Evolutionary conservation across 2,113 vertebrate genomes (phyloP).

Genomic region (Ibidorhyncha struthersii): DNA sequence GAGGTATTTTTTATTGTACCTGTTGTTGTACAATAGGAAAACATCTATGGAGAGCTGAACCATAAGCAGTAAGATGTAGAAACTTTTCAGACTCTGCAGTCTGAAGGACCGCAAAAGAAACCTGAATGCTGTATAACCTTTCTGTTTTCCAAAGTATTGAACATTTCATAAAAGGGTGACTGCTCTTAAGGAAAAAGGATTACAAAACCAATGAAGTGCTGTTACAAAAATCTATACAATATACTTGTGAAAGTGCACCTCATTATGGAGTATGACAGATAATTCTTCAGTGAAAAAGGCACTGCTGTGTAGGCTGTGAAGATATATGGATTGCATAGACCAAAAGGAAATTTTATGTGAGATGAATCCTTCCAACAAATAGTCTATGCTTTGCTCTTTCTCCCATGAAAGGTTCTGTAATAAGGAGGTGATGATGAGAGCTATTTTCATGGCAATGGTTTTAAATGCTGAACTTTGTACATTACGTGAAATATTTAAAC

Average conservation of each 20-base stretch:
- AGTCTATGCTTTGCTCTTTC: not conserved
- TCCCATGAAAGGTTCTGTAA: not conserved
- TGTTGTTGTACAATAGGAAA: not conserved
- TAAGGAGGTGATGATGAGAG: not conserved
- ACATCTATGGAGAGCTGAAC: not conserved
- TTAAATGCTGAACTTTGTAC: not conserved
- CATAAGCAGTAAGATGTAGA: not conserved
- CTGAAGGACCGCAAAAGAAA: not conserved
- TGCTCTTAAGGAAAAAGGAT: slow-evolving; percentile 25
- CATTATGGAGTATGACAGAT: slow-evolving; percentile 47
- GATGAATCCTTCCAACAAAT: slow-evolving; percentile 19
- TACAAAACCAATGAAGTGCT: slow-evolving; percentile 33
- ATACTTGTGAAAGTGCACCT: slow-evolving; percentile 33
- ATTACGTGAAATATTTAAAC: not conserved
- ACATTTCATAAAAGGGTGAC: not conserved
- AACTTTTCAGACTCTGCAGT: not conserved
- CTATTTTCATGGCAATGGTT: not conserved
- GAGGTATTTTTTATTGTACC: not conserved
- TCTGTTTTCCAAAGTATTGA: slow-evolving; percentile 17
- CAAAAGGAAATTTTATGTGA: slow-evolving; percentile 28
- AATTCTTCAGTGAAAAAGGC: slow-evolving; percentile 42
- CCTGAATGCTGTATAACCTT: not conserved
- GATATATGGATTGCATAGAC: not conserved
- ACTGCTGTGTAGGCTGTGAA: not conserved
- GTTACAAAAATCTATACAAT: slow-evolving; percentile 58